Percentiles rank a stretch among this genome's conserved stretches.
These are phyloP conservation scores for Actinemys pallida DNA, from an alignment of 2,113 vertebrate species.

Conservation along the genomic window DNA sequence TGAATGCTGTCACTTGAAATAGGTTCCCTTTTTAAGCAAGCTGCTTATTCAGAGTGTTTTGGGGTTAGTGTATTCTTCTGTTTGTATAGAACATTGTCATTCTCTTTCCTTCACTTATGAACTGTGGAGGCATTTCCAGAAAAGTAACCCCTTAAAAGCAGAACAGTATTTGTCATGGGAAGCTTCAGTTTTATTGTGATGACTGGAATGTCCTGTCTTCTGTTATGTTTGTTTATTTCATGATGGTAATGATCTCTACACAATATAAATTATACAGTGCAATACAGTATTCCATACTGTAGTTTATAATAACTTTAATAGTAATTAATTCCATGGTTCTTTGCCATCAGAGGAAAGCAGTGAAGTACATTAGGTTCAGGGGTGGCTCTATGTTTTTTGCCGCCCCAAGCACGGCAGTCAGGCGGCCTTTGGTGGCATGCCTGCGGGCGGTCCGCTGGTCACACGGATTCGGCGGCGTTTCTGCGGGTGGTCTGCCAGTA, in stretches of 20 bases:
- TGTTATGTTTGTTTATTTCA: constrained; percentile 54
- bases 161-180: constrained; percentile 22
- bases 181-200: constrained; percentile 40
- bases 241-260: constrained; percentile 35
- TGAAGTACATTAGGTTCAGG: constrained; percentile 44
- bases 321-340: constrained; percentile 40
- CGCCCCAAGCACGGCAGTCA: too few relatives aligned
- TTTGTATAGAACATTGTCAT: background rate
- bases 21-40: background rate
- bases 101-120: background rate
- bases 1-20: background rate
- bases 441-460: too few relatives aligned
- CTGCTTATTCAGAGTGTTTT: background rate
- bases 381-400: too few relatives aligned
- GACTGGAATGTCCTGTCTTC: constrained; percentile 33
- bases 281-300: constrained; percentile 51
- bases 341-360: constrained; percentile 39
- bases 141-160: constrained; percentile 17
- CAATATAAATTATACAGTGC: constrained; percentile 56
- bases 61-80: background rate
- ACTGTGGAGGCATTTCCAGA: background rate
- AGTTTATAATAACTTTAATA: constrained; percentile 42
- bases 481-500: too few relatives aligned
- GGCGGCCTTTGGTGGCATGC: too few relatives aligned
- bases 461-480: too few relatives aligned